Evolutionary conservation across 2,113 vertebrate genomes (phyloP).

Genomic region (Oryzias javanicus): DNA sequence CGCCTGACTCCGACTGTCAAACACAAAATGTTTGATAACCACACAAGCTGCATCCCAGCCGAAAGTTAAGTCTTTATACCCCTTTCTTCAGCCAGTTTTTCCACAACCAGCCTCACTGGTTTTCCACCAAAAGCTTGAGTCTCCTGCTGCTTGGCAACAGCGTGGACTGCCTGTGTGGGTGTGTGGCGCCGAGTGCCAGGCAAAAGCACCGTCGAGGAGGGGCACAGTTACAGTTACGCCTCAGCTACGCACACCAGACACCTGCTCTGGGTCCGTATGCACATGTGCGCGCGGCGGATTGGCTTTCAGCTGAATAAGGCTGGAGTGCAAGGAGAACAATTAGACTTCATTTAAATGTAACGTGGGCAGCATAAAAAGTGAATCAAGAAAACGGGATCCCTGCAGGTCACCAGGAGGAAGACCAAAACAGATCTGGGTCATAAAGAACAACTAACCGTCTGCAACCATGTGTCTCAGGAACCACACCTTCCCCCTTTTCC

Average conservation of each 20-base stretch:
- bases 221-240: conserved; percentile 59
- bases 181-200: conserved; percentile 65
- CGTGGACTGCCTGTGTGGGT: conserved; percentile 69
- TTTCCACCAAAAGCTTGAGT: conserved; percentile 55
- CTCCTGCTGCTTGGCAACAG: conserved; percentile 78
- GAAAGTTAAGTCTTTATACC: conserved; percentile 44
- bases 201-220: conserved; percentile 64
- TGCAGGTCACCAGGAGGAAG: conserved; percentile 18
- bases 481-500: not conserved
- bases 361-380: conserved; percentile 27
- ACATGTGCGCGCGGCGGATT: conserved; percentile 5
- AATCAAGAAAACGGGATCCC: conserved; percentile 28
- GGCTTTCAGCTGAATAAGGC: conserved; percentile 19
- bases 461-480: not conserved
- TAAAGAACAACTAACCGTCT: conserved; percentile 6
- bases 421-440: conserved; percentile 15
- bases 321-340: conserved; percentile 32
- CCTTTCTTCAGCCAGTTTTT: conserved; percentile 13
- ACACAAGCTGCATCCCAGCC: conserved; percentile 37
- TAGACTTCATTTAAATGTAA: conserved; percentile 33
- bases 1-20: conserved; percentile 50
- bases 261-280: conserved; percentile 39
- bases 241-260: conserved; percentile 46
- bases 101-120: conserved; percentile 12
- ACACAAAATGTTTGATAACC: conserved; percentile 47